Base-by-base conservation (phyloP, 2,113 vertebrate species). In the Tupaia chinensis region DNA sequence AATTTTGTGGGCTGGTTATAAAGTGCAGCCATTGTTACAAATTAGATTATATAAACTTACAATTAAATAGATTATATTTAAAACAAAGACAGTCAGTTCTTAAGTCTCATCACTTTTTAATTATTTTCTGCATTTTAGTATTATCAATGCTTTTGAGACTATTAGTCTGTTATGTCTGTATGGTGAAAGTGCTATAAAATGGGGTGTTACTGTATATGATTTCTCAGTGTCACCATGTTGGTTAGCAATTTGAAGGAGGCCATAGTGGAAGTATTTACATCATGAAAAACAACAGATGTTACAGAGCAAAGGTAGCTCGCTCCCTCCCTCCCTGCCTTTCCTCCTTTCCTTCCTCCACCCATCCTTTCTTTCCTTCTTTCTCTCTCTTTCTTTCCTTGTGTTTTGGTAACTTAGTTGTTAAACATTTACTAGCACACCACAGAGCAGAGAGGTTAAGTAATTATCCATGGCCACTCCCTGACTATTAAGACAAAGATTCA, bases 301-400 rank as follows among this genome's bases (percentile, higher is more conserved):
- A n/a, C 53, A 53, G 16, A 76, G 27, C 25, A 27, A 8, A 23
- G 16, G 19, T 7, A 14, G 22, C 15, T 34, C 29, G 53, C n/a
- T 44, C 34, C 27, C 14, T 58, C 27, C 14, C 4, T 17, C 9
- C 3, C 3, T 4, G 25, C 1, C 23, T 23, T 10, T 1, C 1
- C 9, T 20, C 8, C 7, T 2, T 15, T 10, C 7, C 17, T n/a
- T 25, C 8, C 25, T 16, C 1, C 9, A 8, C 5, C 5, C 20
- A 15, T 56, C 11, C 9, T 3, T 32, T 6, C 7, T 7, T 29
- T 7, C 14, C 3, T 9, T 2, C 9, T 14, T 27, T 6, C 6
- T 8, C 54, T 9, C 25, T 3, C 32, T 15, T 34, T 22, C 73
- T 5, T 32, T 1, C 5, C 16, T 58, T 0, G 44, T 6, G 3